Evolutionary conservation across 2,888 invertebrate genomes (phyloP).

Genomic region (Cheilosia grossa): DNA sequence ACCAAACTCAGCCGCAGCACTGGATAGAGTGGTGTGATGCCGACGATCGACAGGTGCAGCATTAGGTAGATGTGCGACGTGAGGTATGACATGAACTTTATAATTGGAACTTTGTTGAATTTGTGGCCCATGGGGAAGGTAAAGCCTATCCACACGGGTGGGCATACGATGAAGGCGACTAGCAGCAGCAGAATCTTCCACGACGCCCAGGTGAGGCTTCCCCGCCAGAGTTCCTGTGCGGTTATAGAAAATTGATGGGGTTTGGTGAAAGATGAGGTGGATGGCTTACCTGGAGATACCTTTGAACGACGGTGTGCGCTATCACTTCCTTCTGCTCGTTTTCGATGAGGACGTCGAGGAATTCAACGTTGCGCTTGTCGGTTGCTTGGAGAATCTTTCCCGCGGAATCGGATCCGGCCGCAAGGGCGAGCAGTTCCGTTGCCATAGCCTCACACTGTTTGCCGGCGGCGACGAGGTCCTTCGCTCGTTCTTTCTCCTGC

Average conservation of each 20-base stretch:
- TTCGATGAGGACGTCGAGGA: constrained; percentile 98
- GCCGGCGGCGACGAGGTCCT: constrained; percentile 97
- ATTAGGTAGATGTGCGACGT: constrained; percentile 99
- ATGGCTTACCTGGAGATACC: constrained; percentile 93
- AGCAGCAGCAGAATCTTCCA: constrained; percentile 97
- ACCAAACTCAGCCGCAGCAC: constrained; percentile 91
- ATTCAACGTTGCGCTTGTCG: constrained; percentile 96
- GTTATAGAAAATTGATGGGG: constrained; percentile 44
- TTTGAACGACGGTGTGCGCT: constrained; percentile 98
- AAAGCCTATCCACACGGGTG: constrained; percentile 97
- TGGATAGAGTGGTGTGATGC: constrained; percentile 93
- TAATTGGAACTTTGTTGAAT: constrained; percentile 99
- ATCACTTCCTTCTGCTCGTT: constrained; percentile 99
- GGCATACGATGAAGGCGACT: constrained; percentile 95
- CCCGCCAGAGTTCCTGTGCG: constrained; percentile 97
- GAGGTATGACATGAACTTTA: constrained; percentile 99
- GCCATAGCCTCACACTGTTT: constrained; percentile 99
- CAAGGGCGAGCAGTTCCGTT: constrained; percentile 96
- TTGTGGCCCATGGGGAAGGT: constrained; percentile 97
- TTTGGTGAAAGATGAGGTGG: constrained; percentile 19
- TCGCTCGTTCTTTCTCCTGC: constrained; percentile 98
- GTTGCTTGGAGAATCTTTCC: constrained; percentile 97
- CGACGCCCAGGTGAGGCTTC: constrained; percentile 97
- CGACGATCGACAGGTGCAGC: constrained; percentile 94
- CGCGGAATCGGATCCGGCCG: constrained; percentile 97